Evolutionary conservation across 2,113 vertebrate genomes (phyloP), one percentile per base, ranked within the genome.

Genomic region (Aptenodytes forsteri): DNA sequence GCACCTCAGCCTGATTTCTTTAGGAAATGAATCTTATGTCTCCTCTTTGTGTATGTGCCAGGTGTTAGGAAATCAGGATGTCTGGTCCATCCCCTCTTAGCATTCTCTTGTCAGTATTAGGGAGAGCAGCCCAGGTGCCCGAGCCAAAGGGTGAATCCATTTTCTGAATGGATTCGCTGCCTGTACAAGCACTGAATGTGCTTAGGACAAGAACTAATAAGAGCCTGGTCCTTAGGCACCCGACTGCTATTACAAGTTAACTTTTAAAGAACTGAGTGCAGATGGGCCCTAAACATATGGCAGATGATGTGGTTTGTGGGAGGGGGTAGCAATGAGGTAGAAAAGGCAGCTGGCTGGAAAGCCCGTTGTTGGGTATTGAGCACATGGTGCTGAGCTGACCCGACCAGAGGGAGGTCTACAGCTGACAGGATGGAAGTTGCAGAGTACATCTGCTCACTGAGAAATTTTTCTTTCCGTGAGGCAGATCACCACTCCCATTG

Each of bases 311-410:
- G 10, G 8, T 59, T 55, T 69, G 32, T 54, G 54, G 32, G 17
- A 65, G 25, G 3, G 10, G 4, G 6, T n/a, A n/a, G n/a, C 32
- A 73, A 32, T 13, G 22, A 65, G 46, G 11, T 27, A 5, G 20
- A 56, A 90, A 76, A 72, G 15, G 25, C 38, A 77, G 14, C 21
- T 59, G 52, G 3, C 5, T 38, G 11, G 10, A 22, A 13, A 55
- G 3, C 19, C 19, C 4, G 0, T 15, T 38, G 36, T 38, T 69
- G 13, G 7, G 6, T 29, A 7, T 13, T n/a, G 18, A 47, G 59
- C 5, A 47, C 1, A 2, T 8, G 15, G 3, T 65, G 22, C 38
- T 42, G 40, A 79, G 22, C 27, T 38, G 22, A 11, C 6, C 0
- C 10, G 22, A 34, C 9, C 6, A 38, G 29, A 46, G 4, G 10